A percentile compares a stretch with the other conserved stretches of the same genome.
Conservation (phyloP, 2,113 vertebrate species). For the Zapornia atra region DNA sequence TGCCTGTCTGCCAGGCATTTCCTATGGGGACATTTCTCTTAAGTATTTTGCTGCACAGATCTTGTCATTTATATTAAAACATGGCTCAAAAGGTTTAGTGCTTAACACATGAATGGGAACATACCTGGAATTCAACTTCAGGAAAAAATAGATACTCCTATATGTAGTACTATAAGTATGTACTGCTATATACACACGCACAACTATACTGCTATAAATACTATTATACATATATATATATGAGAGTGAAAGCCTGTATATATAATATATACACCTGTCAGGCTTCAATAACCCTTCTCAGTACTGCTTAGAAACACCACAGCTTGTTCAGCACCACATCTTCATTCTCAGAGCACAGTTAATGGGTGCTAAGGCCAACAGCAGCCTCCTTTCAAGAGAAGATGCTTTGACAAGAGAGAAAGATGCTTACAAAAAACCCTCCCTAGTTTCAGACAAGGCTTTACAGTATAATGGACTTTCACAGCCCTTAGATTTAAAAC, state of each 20-base stretch:
- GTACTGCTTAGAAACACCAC: background rate
- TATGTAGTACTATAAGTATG: no score
- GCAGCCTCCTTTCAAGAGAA: background rate
- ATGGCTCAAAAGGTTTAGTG: background rate
- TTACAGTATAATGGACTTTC: background rate
- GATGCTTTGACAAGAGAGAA: background rate
- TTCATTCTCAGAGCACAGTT: background rate
- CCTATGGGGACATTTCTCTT: background rate
- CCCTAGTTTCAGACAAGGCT: background rate
- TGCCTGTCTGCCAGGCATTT: background rate
- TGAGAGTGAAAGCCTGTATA: background rate
- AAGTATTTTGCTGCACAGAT: background rate
- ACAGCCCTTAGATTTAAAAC: background rate
- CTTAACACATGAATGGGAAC: background rate
- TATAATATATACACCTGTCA: background rate
- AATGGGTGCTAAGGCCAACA: background rate
- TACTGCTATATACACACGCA: no score
- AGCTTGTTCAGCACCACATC: background rate
- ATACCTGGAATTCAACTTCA: background rate
- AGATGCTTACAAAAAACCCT: background rate
- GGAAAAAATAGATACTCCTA: background rate
- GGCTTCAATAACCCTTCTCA: background rate
- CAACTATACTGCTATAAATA: no score
- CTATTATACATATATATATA: background rate
- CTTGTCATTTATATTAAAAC: background rate